A percentile compares a stretch with the other conserved stretches of the same genome.
Evolutionary conservation across 2,113 vertebrate species (phyloP).

Genomic region (Pycnonotus jocosus): DNA sequence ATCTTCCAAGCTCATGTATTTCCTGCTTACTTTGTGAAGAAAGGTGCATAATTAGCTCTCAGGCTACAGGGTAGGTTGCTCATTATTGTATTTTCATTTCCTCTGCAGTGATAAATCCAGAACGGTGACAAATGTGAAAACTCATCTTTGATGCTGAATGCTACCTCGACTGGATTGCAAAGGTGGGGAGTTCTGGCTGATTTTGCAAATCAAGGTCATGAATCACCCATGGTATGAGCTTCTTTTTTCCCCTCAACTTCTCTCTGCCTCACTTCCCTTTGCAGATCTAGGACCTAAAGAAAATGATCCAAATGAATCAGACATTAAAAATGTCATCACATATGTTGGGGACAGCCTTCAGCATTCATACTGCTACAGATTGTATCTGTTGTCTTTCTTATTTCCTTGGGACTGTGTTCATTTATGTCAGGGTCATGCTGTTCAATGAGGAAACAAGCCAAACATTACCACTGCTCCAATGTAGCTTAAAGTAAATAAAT

Average conservation of each 20-base stretch:
- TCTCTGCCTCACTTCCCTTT: neutral
- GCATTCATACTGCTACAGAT: neutral
- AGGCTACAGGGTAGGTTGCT: neutral
- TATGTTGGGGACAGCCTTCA: neutral
- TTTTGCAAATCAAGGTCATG: neutral
- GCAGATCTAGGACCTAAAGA: neutral
- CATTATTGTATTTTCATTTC: neutral
- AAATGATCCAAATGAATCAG: neutral
- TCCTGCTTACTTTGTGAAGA: neutral
- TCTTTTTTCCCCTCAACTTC: neutral
- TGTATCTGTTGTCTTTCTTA: neutral
- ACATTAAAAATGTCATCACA: neutral
- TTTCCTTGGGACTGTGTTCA: neutral
- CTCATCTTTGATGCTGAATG: neutral
- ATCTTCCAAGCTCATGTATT: neutral
- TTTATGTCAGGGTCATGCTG: neutral
- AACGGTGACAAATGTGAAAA: neutral
- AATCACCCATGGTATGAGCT: neutral
- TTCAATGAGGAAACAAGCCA: neutral
- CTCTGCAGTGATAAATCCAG: neutral
- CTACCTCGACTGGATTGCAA: neutral
- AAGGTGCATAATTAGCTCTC: neutral
- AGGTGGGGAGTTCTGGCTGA: neutral
- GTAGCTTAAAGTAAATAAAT: neutral
- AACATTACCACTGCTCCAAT: neutral